Percentiles rank a stretch among this genome's conserved stretches.
phyloP scores from a whole-genome alignment of 64 coral and sea anemone genomes.

The Dendrophyllia cribrosa region DNA sequence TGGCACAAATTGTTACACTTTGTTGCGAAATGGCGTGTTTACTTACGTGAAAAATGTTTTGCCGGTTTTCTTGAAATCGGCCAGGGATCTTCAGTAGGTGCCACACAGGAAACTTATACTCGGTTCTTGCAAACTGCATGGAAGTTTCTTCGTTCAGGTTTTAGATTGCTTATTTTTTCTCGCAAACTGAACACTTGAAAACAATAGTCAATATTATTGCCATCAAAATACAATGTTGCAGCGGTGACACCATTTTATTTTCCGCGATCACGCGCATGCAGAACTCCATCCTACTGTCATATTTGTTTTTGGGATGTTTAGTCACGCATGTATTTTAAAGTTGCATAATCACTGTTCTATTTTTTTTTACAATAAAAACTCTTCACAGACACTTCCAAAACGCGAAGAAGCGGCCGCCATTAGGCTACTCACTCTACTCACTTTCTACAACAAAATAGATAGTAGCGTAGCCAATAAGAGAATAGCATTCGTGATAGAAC shows the following conservation, averaged over 20 bases:
- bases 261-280: conserved; percentile 8
- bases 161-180: neutral
- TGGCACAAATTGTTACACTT: neutral
- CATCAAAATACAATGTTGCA: neutral
- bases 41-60: neutral
- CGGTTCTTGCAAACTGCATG: neutral
- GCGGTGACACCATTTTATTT: neutral
- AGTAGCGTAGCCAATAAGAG: too few species aligned
- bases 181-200: neutral
- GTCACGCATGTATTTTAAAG: too few species aligned
- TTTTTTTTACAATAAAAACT: too few species aligned
- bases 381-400: too few species aligned
- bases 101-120: neutral
- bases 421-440: too few species aligned
- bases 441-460: too few species aligned
- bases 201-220: neutral
- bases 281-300: neutral
- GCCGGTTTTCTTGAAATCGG: neutral
- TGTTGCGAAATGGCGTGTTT: neutral
- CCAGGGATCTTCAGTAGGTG: neutral
- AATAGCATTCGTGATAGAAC: too few species aligned
- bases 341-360: too few species aligned
- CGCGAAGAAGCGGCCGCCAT: too few species aligned
- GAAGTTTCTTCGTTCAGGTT: neutral
- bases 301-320: too few species aligned